Conservation (phyloP, 2,888 invertebrate genomes). For the Philhelius pedissequus region DNA sequence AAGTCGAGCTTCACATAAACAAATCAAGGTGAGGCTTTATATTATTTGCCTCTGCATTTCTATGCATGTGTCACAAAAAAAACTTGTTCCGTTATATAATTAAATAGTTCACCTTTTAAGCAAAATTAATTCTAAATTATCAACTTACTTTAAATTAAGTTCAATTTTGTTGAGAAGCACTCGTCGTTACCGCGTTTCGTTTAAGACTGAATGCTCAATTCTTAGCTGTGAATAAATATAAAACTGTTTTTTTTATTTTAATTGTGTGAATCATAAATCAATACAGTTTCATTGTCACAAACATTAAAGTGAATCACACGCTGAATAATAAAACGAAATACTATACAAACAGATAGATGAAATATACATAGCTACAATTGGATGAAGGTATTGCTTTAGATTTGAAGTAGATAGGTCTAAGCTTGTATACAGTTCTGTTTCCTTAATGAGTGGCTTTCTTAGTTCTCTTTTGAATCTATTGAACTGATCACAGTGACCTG, state of each 20-base stretch:
- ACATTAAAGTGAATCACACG: conserved; percentile 11
- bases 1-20: not conserved
- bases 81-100: not conserved
- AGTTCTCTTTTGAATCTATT: too few relatives aligned
- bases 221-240: not conserved
- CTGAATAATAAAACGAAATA: not conserved
- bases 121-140: not conserved
- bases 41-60: not conserved
- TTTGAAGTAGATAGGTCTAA: not conserved
- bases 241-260: not conserved
- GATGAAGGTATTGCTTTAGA: not conserved
- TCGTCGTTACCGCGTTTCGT: not conserved
- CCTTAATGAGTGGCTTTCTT: not conserved
- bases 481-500: too few relatives aligned
- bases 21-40: not conserved
- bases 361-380: too few relatives aligned
- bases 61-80: not conserved
- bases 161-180: not conserved
- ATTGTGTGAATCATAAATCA: not conserved
- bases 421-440: not conserved
- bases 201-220: not conserved
- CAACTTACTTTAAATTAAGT: not conserved
- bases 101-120: not conserved
- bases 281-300: conserved; percentile 15
- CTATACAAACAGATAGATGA: too few relatives aligned